phyloP scores from a whole-genome alignment of 2,113 vertebrate species.

The Orcinus orca region DNA sequence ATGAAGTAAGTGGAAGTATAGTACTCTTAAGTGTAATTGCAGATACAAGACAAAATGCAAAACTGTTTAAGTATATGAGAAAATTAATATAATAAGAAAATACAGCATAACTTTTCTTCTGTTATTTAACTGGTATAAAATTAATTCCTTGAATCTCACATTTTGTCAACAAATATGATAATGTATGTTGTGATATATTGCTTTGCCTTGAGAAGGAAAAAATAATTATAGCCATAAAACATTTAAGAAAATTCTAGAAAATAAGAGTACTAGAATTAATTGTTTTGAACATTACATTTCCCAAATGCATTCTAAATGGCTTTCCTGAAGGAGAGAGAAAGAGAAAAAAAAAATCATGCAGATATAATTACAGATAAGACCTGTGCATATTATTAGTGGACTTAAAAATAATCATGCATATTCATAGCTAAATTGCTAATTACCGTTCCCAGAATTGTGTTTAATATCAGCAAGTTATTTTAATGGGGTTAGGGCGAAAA shows the following conservation, averaged over 20 bases:
- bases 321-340: slow-evolving; percentile 5
- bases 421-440: slow-evolving; percentile 57
- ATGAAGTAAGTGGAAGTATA: neutral
- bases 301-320: slow-evolving; percentile 50
- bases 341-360: neutral
- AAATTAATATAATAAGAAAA: slow-evolving; percentile 22
- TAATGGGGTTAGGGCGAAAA: slow-evolving; percentile 54
- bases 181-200: neutral
- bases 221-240: slow-evolving; percentile 34
- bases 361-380: slow-evolving; percentile 62
- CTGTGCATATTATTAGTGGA: slow-evolving; percentile 33
- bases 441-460: slow-evolving; percentile 50
- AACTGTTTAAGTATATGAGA: neutral
- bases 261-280: slow-evolving; percentile 41
- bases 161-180: slow-evolving; percentile 44
- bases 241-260: slow-evolving; percentile 52
- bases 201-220: slow-evolving; percentile 35
- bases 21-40: neutral
- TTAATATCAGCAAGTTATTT: slow-evolving; percentile 48
- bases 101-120: slow-evolving; percentile 1
- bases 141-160: slow-evolving; percentile 2
- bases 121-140: slow-evolving; percentile 41
- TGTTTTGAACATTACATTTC: slow-evolving; percentile 34
- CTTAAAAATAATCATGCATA: slow-evolving; percentile 62
- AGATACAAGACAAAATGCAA: neutral